These are phyloP conservation scores for Chelmon rostratus DNA, from an alignment of 2,797 vertebrate genomes.

Conservation along the genomic window DNA sequence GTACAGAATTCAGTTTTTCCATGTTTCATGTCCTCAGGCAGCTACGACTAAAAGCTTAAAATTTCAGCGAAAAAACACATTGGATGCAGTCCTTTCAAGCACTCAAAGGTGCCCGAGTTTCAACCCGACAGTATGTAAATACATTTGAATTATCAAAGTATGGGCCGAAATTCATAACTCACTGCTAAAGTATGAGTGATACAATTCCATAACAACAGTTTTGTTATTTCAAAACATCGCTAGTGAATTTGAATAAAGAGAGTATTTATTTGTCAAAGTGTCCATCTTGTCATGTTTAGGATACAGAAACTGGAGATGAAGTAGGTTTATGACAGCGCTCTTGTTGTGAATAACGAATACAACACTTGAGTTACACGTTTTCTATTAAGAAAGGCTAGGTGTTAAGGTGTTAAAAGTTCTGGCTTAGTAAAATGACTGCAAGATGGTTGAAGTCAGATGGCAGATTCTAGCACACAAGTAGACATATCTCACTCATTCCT, in stretches of 20 bases:
- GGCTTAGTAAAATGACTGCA: conserved; percentile 1
- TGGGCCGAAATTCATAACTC: neutral
- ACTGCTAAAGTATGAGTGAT: neutral
- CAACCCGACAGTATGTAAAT: neutral
- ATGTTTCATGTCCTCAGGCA: conserved; percentile 20
- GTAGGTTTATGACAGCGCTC: neutral
- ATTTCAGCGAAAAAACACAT: neutral
- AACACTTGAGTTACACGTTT: conserved; percentile 9
- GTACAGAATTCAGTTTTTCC: conserved; percentile 17
- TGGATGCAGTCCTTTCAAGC: neutral
- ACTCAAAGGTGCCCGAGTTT: neutral
- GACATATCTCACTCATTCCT: neutral
- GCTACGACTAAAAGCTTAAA: conserved; percentile 3
- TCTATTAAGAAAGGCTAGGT: conserved; percentile 33
- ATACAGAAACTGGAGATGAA: neutral
- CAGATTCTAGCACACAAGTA: neutral
- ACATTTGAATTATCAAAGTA: neutral
- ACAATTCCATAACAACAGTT: neutral
- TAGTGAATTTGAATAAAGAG: neutral
- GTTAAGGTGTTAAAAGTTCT: conserved; percentile 45
- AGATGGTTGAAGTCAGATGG: conserved; percentile 1
- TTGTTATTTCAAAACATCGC: neutral
- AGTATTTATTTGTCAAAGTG: neutral
- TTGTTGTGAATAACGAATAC: neutral
- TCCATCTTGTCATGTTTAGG: neutral